A percentile compares a stretch with the other conserved stretches of the same genome.
These are phyloP conservation scores for Coendou prehensilis DNA, from an alignment of 2,797 vertebrate species.

Conservation along the genomic window DNA sequence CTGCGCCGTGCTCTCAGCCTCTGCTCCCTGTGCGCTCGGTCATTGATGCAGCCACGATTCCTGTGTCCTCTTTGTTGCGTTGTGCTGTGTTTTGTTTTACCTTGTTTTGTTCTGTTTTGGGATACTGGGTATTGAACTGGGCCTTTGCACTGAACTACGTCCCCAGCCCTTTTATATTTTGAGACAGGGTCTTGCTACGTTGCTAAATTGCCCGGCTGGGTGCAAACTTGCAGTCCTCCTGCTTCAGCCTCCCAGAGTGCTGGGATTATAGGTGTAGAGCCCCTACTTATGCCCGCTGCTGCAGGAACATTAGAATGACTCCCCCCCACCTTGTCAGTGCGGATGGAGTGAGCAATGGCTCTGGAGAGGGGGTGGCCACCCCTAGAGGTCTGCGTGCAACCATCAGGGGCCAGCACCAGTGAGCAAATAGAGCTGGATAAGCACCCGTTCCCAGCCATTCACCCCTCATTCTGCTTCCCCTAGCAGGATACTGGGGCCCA, in stretches of 20 bases:
- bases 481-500: not conserved
- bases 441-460: not conserved
- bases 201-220: not conserved
- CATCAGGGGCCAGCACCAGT: not conserved
- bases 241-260: not conserved
- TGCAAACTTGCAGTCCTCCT: not conserved
- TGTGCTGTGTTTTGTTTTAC: not conserved
- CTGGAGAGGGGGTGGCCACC: not conserved
- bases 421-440: not conserved
- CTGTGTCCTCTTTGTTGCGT: not conserved
- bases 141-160: not conserved
- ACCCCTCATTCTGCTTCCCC: not conserved
- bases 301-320: not conserved
- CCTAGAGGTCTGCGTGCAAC: not conserved
- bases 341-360: not conserved
- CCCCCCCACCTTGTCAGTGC: not conserved
- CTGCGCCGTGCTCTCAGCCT: constrained; percentile 36
- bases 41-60: not conserved
- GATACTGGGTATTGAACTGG: too few relatives aligned
- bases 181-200: not conserved
- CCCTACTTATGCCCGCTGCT: not conserved
- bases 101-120: not conserved
- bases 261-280: not conserved
- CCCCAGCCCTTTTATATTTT: not conserved
- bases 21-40: not conserved